Conservation (phyloP, 1,140 invertebrate genomes). For the Cherax destructor region DNA sequence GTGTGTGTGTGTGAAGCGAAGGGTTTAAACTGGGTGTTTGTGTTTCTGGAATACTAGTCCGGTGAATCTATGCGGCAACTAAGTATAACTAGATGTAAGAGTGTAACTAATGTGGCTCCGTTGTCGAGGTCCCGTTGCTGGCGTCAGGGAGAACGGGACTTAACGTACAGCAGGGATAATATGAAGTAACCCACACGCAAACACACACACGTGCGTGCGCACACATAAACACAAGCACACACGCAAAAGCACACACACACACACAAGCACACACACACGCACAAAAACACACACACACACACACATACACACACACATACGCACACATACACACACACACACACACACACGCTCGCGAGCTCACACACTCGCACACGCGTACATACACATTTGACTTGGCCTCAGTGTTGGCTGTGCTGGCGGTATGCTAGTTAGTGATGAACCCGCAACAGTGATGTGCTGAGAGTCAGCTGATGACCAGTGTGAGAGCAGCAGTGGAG, state of each 20-base stretch:
- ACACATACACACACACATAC: too few relatives aligned
- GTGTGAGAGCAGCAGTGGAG: not conserved
- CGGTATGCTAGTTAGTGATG: not conserved
- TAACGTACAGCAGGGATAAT: conserved; percentile 49
- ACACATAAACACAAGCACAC: too few relatives aligned
- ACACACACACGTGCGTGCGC: too few relatives aligned
- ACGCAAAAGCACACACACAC: too few relatives aligned
- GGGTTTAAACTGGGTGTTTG: not conserved
- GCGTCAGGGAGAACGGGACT: conserved; percentile 54
- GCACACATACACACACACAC: not conserved
- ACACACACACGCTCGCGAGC: not conserved
- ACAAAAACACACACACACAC: too few relatives aligned
- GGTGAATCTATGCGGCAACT: not conserved
- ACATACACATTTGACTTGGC: not conserved
- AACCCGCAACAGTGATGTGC: not conserved
- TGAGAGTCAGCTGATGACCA: not conserved
- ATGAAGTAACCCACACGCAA: conserved; percentile 4
- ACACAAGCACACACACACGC: too few relatives aligned
- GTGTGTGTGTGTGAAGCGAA: not conserved
- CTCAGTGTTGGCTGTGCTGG: not conserved
- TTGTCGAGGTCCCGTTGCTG: conserved; percentile 50
- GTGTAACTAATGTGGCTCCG: conserved; percentile 19
- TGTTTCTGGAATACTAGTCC: not conserved
- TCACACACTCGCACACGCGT: too few relatives aligned
- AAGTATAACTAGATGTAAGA: conserved; percentile 30